These are phyloP conservation scores for Botrylloides violaceus DNA, from an alignment of 23 tunicate genomes.

Conservation along the genomic window DNA sequence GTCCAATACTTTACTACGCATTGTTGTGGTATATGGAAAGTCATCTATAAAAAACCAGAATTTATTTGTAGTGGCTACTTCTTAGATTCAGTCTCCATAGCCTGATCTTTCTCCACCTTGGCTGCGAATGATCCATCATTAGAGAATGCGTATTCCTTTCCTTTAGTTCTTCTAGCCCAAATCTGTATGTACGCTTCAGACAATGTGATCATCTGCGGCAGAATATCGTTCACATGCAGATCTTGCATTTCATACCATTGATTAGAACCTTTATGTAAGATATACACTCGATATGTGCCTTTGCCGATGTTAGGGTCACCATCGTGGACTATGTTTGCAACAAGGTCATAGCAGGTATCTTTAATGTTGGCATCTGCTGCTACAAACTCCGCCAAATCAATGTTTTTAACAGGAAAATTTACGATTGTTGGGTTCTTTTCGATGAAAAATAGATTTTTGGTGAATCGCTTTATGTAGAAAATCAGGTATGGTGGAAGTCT, in stretches of 20 bases:
- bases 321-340: slow-evolving; percentile 94
- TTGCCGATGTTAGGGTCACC: slow-evolving; percentile 95
- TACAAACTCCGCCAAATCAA: slow-evolving; percentile 69
- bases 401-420: slow-evolving; percentile 88
- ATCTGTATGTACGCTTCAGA: slow-evolving; percentile 97
- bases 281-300: slow-evolving; percentile 84
- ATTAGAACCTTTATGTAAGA: slow-evolving; percentile 79
- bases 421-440: slow-evolving; percentile 98
- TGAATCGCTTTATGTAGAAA: slow-evolving; percentile 93
- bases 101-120: not conserved
- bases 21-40: too few relatives aligned
- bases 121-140: not conserved
- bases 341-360: slow-evolving; percentile 80
- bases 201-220: slow-evolving; percentile 96
- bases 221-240: slow-evolving; percentile 70
- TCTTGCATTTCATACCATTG: slow-evolving; percentile 96
- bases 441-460: slow-evolving; percentile 76
- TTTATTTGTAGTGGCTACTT: too few relatives aligned
- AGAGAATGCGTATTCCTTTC: slow-evolving; percentile 15
- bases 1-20: too few relatives aligned
- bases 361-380: slow-evolving; percentile 63
- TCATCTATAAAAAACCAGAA: too few relatives aligned
- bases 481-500: slow-evolving; percentile 74
- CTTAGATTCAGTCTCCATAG: not conserved
- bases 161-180: slow-evolving; percentile 60